Conservation (phyloP, 2,888 invertebrate genomes). For the Nudaria mundana region DNA sequence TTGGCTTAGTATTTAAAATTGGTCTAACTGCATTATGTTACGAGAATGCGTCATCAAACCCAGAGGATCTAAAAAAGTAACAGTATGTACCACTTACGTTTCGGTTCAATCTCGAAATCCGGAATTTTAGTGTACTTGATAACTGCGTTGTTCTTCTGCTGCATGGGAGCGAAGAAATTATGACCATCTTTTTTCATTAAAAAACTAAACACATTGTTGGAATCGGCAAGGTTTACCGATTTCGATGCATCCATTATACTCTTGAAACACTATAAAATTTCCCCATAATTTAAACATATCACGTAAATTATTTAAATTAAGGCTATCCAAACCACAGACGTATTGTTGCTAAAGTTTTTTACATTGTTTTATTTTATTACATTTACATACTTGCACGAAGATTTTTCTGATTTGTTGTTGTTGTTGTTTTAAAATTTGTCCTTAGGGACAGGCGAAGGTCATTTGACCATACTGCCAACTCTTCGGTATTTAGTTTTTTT, state of each 20-base stretch:
- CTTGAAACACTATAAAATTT: constrained; percentile 28
- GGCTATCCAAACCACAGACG: constrained; percentile 8
- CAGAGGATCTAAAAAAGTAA: constrained; percentile 8
- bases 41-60: constrained; percentile 8
- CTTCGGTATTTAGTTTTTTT: too few species aligned
- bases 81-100: constrained; percentile 46
- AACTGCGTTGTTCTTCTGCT: constrained; percentile 52
- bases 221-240: constrained; percentile 48
- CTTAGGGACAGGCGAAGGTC: too few species aligned
- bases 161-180: constrained; percentile 36
- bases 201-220: constrained; percentile 46
- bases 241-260: constrained; percentile 67
- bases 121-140: constrained; percentile 70
- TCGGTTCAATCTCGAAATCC: constrained; percentile 51
- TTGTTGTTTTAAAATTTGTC: too few species aligned
- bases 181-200: constrained; percentile 48
- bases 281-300: constrained; percentile 19
- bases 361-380: constrained; percentile 40
- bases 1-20: too few species aligned
- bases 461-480: too few species aligned
- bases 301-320: constrained; percentile 16
- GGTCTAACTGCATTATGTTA: too few species aligned
- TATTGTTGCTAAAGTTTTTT: constrained; percentile 23
- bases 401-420: too few species aligned
- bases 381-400: constrained; percentile 13